Conservation (phyloP, 2,888 invertebrate genomes). For the Synergus itoensis region DNA sequence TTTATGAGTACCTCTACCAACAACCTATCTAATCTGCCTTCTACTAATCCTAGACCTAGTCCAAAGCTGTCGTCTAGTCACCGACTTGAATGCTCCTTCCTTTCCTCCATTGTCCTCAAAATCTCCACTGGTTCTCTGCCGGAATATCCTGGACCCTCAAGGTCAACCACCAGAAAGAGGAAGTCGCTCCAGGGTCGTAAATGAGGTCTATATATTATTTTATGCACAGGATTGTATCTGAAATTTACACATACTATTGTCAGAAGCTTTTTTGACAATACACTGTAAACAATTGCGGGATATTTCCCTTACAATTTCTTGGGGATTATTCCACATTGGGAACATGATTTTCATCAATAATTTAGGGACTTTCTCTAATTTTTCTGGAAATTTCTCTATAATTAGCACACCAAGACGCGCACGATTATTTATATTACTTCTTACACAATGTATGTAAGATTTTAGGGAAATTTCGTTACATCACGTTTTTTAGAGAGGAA, state of each 20-base stretch:
- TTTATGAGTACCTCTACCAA: slow-evolving; percentile 42
- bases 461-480: no score
- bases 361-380: no score
- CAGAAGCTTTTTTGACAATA: no score
- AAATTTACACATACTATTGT: background rate
- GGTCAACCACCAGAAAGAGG: slow-evolving; percentile 25
- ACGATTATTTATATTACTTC: no score
- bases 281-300: no score
- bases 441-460: no score
- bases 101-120: slow-evolving; percentile 4
- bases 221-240: background rate
- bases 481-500: no score
- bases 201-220: background rate
- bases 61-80: slow-evolving; percentile 1
- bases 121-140: slow-evolving; percentile 24
- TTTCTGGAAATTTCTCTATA: no score
- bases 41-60: slow-evolving; percentile 19
- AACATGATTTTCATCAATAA: no score
- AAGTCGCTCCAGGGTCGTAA: background rate
- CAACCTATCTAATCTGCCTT: slow-evolving; percentile 46
- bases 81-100: background rate
- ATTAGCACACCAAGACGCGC: no score
- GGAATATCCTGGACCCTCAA: slow-evolving; percentile 24
- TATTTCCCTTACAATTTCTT: no score
- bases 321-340: no score